phyloP scores from a whole-genome alignment of 2,797 vertebrate genomes.

The Urosaurus nigricauda region DNA sequence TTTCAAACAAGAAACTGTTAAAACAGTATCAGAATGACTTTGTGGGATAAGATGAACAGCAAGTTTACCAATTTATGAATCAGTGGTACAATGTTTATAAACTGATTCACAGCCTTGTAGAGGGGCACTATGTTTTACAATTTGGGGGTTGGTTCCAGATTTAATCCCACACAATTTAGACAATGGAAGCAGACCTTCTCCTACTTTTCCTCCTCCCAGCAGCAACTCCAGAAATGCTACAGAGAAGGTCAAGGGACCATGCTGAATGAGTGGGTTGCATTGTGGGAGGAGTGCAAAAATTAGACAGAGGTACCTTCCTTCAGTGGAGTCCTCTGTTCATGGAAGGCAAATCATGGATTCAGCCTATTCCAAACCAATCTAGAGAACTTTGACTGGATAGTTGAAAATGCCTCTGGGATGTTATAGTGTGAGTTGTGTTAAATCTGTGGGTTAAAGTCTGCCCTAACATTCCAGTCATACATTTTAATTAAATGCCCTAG shows the following conservation, averaged over 20 bases:
- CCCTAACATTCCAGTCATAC: neutral
- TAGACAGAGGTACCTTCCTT: too few relatives aligned
- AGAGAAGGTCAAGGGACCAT: too few relatives aligned
- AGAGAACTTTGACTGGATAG: neutral
- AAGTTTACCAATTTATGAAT: neutral
- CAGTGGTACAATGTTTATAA: neutral
- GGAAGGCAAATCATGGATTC: too few relatives aligned
- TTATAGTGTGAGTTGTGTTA: neutral
- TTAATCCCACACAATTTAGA: too few relatives aligned
- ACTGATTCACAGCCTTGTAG: neutral
- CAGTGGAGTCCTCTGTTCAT: too few relatives aligned
- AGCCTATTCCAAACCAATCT: neutral
- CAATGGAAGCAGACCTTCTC: too few relatives aligned
- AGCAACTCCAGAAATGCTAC: too few relatives aligned
- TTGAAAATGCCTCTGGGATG: neutral
- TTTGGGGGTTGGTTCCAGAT: too few relatives aligned
- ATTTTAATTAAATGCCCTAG: neutral
- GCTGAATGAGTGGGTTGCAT: too few relatives aligned
- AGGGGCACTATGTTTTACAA: neutral
- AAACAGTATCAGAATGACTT: neutral
- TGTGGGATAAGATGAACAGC: neutral
- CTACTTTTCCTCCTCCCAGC: too few relatives aligned
- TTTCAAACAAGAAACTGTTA: neutral
- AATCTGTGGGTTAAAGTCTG: slow-evolving; percentile 11
- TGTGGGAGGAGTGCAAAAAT: too few relatives aligned